phyloP scores from a whole-genome alignment of 2,888 invertebrate genomes.

The Chirona hameri region DNA sequence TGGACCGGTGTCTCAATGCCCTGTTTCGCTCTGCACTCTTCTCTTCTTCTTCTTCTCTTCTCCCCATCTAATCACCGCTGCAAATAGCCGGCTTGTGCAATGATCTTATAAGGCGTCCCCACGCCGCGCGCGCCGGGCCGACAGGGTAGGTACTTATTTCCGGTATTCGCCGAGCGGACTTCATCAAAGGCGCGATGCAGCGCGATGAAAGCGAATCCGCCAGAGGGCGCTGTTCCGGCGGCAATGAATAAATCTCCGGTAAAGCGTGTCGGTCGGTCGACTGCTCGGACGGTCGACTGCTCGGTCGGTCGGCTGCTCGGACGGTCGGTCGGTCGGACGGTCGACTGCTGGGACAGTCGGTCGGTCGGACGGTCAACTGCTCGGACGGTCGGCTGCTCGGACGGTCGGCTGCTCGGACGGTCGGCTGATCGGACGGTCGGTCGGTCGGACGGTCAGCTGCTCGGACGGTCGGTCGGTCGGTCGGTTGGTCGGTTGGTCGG shows the following conservation, averaged over 20 bases:
- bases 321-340: too few species aligned
- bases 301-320: too few species aligned
- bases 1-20: neutral
- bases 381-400: too few species aligned
- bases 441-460: too few species aligned
- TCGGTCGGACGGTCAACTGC: too few species aligned
- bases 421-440: too few species aligned
- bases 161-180: neutral
- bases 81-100: neutral
- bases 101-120: neutral
- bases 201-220: conserved; percentile 5
- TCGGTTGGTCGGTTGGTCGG: too few species aligned
- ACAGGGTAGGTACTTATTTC: neutral
- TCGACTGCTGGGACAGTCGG: too few species aligned
- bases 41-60: neutral
- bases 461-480: too few species aligned
- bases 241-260: conserved; percentile 11
- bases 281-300: neutral
- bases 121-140: neutral
- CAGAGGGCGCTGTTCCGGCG: neutral
- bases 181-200: neutral
- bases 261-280: neutral
- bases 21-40: neutral
- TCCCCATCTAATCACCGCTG: neutral
- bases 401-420: too few species aligned